Evolutionary conservation across 2,113 vertebrate genomes (phyloP).

Genomic region (Microcebus lehilahytsara): DNA sequence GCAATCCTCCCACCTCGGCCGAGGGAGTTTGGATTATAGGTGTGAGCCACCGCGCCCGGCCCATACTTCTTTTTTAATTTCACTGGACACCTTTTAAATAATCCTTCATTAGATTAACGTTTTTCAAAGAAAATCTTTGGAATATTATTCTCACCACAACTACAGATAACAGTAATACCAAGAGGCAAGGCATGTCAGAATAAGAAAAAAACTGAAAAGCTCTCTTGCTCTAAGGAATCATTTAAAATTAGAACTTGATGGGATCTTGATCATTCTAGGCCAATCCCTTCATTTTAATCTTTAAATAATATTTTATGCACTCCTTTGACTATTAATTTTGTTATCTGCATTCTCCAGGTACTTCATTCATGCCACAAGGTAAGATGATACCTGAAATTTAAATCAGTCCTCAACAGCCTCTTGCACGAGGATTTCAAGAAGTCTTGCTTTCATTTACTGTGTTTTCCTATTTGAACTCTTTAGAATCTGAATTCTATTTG

Average conservation of each 20-base stretch:
- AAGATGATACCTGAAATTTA: conserved; percentile 25
- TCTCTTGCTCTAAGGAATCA: neutral
- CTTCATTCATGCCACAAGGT: neutral
- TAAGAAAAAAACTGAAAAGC: neutral
- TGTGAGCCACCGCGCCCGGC: too few relatives aligned
- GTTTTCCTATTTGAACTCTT: neutral
- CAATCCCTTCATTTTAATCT: conserved; percentile 40
- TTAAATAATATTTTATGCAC: conserved; percentile 53
- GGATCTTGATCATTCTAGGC: conserved; percentile 9
- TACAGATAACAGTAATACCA: neutral
- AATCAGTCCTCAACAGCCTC: neutral
- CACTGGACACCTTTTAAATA: neutral
- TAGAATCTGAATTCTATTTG: neutral
- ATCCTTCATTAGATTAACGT: neutral
- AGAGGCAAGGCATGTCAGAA: neutral
- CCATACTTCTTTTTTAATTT: too few relatives aligned
- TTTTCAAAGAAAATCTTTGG: conserved; percentile 26
- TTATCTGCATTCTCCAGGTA: conserved; percentile 52
- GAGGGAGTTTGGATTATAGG: too few relatives aligned
- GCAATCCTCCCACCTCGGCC: too few relatives aligned
- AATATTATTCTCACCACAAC: conserved; percentile 1
- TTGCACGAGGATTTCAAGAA: neutral
- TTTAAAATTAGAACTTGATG: conserved; percentile 3
- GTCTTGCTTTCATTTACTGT: neutral
- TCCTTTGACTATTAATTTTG: conserved; percentile 27